Evolutionary conservation across 2,797 vertebrate species (phyloP), one percentile per base, ranked within the genome.

Genomic region (Pelochelys cantorii): DNA sequence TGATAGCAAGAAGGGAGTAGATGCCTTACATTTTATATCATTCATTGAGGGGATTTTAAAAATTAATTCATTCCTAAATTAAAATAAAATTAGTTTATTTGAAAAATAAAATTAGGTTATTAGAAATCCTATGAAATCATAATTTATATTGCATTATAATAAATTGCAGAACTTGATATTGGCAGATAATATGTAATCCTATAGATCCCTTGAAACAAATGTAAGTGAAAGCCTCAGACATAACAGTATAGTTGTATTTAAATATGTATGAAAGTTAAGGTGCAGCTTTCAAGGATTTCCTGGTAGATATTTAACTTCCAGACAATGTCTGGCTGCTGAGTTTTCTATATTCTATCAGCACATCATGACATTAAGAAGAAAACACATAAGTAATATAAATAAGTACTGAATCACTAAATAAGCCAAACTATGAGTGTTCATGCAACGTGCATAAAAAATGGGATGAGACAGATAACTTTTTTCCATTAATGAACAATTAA

Each of bases 241-340:
- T 85, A 95, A 83, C 42, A 42, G 59, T 84, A 85, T 91, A 86
- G 17, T 55, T 54, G 79, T 92, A 95, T 90, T 97, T 97, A 97
- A 97, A 97, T 93, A 97, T 90, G 77, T 92, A 97, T 96, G 95
- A 95, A 96, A 95, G 92, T 90, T 94, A 94, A 93, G 91, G 79
- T 79, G 11, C 65, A 86, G 93, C 94, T 96, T 95, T 94, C 87
- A 95, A 94, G 87, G 92, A 92, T 93, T 96, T 96, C 93, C 92
- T 95, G 94, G 94, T 91, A 96, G 56, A 95, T 95, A 91, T 83
- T 96, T 94, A 85, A 92, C 86, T 93, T 96, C 87, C 87, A 95
- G 92, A 94, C 95, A 95, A 78, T 79, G 85, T 90, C 81, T 96
- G 92, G 77, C 82, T 93, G 79, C 84, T 85, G 85, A 84, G 83